Conservation (phyloP, 2,113 vertebrate species). For the Rhadina sibilatrix region DNA sequence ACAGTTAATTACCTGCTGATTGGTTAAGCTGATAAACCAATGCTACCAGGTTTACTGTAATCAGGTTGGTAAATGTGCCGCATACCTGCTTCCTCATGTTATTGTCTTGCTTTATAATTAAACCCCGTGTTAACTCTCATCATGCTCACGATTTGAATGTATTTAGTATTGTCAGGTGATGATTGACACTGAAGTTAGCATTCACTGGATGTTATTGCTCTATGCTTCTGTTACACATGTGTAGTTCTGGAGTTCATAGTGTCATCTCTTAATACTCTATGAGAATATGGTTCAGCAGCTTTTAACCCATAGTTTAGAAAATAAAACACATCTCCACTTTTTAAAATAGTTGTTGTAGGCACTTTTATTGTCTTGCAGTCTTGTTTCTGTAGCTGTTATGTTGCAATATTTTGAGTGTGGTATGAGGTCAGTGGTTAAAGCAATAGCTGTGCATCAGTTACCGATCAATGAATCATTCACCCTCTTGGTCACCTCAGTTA, state of each 20-base stretch:
- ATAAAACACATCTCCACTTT: not conserved
- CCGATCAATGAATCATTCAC: not conserved
- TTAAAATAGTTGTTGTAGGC: not conserved
- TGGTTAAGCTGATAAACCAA: conserved; percentile 42
- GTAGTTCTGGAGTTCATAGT: not conserved
- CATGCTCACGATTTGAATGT: accelerated
- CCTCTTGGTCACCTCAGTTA: not conserved
- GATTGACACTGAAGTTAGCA: not conserved
- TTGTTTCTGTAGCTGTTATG: not conserved
- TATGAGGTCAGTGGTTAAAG: not conserved
- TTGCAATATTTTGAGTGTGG: not conserved
- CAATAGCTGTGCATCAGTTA: not conserved
- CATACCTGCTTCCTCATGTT: not conserved
- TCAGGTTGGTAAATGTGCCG: not conserved
- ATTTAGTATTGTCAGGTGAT: not conserved
- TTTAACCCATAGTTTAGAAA: not conserved
- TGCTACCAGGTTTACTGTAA: conserved; percentile 5
- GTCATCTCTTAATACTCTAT: not conserved
- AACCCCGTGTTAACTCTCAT: not conserved
- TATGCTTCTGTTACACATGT: accelerated
- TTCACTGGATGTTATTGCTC: not conserved
- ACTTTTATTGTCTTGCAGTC: not conserved
- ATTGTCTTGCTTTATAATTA: not conserved
- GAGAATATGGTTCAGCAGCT: not conserved
- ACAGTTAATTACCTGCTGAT: conserved; percentile 47